Evolutionary conservation across 1,140 invertebrate species (phyloP), one percentile per base, ranked within the genome.

Genomic region (Caerostris darwini): DNA sequence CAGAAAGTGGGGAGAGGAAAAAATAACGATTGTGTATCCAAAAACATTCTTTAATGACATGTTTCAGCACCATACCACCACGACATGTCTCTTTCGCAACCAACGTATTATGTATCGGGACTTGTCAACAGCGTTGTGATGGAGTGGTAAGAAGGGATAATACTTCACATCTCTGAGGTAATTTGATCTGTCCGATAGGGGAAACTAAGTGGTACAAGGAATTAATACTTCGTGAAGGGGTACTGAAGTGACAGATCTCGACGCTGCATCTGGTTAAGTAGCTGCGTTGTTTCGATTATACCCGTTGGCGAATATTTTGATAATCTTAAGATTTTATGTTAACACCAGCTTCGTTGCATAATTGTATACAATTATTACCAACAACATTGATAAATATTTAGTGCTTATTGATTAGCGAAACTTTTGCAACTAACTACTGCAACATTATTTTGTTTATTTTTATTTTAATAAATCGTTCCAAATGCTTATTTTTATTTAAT

Each of bases 41-140:
- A 3, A 77, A 77, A 77, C 59, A 77, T 50, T 77, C 34, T 77
- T 77, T 77, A 77, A 77, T 77, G 69, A 77, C 69, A 77, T 77
- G 4, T 77, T 77, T 64, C 61, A 64, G n/a, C 61, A 64, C 6
- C n/a, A 12, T n/a, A 7, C 19, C 34, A 77, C 8, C 34, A 3
- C 69, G 8, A 10, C 7, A 3, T 1, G 34, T 67, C 50, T 71
- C 69, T 50, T 19, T 10, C 19, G 2, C 69, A 77, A 77, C 34
- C 69, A 77, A 77, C 19, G 69, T 77, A 77, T 77, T 77, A 19
- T 10, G 69, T 77, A 50, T 77, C 69, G 61, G 69, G 19, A 1
- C 34, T 50, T 77, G 69, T 77, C 69, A 77, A 34, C 69, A 50
- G 7, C 19, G 5, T 10, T 12, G n/a, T 77, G 69, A 77, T 77